Conservation (phyloP, 2,113 vertebrate genomes). For the Panthera leo region DNA sequence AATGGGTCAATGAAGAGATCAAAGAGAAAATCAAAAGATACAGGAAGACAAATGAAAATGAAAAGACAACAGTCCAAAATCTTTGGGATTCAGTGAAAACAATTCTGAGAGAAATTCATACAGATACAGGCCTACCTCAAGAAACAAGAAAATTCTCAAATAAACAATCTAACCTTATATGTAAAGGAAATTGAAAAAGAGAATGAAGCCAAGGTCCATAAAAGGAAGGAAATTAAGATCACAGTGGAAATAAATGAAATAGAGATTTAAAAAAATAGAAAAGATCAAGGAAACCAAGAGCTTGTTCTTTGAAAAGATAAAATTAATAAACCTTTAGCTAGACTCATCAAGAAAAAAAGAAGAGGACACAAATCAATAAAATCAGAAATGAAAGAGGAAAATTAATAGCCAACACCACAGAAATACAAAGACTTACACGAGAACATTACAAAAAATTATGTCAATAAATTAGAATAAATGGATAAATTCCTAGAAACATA, state of each 20-base stretch:
- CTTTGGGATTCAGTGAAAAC: not conserved
- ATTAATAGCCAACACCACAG: not conserved
- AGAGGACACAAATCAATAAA: not conserved
- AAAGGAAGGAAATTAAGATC: not conserved
- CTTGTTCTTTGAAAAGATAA: not conserved
- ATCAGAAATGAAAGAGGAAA: not conserved
- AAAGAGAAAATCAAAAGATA: not conserved
- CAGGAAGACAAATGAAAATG: not conserved
- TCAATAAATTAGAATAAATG: not conserved
- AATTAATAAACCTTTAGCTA: not conserved
- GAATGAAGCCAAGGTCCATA: not conserved
- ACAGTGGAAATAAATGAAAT: not conserved
- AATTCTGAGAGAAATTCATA: not conserved
- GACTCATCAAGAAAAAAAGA: not conserved
- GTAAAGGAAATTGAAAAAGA: not conserved
- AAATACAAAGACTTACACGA: not conserved
- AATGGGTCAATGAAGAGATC: not conserved
- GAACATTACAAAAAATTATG: not conserved
- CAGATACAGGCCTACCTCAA: not conserved
- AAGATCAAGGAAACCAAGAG: not conserved
- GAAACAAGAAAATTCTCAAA: not conserved
- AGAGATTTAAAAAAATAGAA: not conserved
- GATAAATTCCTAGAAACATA: not conserved
- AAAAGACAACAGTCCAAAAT: not conserved
- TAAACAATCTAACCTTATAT: not conserved